These are phyloP conservation scores for Ardeotis arabs DNA, from an alignment of 2,113 vertebrate species.

Conservation along the genomic window DNA sequence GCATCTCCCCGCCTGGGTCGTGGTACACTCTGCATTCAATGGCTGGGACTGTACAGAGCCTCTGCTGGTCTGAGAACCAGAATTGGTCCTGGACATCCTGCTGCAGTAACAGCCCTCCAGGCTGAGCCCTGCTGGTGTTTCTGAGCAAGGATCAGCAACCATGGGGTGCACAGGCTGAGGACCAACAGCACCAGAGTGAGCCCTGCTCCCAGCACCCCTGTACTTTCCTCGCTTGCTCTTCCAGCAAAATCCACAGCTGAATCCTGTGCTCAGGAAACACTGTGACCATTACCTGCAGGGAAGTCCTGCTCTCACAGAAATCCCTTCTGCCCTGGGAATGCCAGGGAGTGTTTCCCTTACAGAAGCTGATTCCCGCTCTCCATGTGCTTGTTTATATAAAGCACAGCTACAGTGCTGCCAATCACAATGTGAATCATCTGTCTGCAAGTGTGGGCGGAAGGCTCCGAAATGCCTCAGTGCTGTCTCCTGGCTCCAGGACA, in stretches of 20 bases:
- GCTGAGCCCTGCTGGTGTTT: background rate
- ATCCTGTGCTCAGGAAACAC: background rate
- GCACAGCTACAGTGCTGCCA: background rate
- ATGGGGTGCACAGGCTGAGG: background rate
- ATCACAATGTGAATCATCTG: background rate
- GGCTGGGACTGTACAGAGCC: background rate
- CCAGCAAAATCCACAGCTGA: background rate
- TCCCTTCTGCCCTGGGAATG: background rate
- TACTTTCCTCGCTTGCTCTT: background rate
- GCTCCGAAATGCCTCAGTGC: background rate
- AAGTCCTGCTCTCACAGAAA: background rate
- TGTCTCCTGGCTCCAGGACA: background rate
- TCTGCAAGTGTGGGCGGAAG: background rate
- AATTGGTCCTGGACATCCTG: background rate
- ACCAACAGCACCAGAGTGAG: accelerated
- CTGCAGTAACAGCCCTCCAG: background rate
- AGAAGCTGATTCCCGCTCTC: background rate
- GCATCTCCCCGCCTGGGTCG: accelerated
- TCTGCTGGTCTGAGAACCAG: background rate
- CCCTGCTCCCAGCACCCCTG: background rate
- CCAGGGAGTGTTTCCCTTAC: background rate
- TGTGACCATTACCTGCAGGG: accelerated
- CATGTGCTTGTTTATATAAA: background rate
- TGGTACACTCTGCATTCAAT: background rate
- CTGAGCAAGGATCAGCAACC: background rate